Conservation (phyloP, 2,113 vertebrate genomes). For the Nymphicus hollandicus region DNA sequence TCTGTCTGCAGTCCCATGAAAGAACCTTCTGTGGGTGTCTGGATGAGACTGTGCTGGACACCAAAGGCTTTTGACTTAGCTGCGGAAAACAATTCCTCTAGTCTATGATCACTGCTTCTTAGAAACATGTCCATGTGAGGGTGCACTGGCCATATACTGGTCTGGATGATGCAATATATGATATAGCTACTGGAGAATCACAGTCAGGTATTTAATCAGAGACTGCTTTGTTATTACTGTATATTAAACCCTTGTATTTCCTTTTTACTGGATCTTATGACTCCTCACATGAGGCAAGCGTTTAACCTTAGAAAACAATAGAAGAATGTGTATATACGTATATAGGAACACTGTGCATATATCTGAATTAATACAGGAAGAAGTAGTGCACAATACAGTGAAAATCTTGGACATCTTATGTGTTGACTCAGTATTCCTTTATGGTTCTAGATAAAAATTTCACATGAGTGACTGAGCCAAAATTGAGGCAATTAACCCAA, state of each 20-base stretch:
- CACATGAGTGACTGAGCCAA: neutral
- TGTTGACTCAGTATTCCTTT: neutral
- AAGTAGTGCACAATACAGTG: neutral
- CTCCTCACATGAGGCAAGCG: neutral
- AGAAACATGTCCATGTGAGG: rapidly evolving
- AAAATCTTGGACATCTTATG: neutral
- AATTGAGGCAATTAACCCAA: neutral
- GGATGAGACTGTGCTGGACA: neutral
- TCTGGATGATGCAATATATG: neutral
- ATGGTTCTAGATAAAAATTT: neutral
- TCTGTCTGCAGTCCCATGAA: neutral
- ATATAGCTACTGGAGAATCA: neutral
- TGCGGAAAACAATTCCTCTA: neutral
- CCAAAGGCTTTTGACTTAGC: neutral
- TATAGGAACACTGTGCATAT: neutral
- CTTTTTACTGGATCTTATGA: neutral
- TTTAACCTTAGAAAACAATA: neutral
- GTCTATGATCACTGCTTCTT: neutral
- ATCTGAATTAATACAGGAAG: neutral
- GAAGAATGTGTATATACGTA: neutral
- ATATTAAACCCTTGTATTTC: neutral
- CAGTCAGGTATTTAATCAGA: neutral
- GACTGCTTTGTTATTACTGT: neutral
- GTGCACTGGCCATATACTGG: neutral
- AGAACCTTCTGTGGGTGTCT: neutral